Base-by-base conservation (phyloP, 2,888 invertebrate species). In the Scotopteryx bipunctaria region DNA sequence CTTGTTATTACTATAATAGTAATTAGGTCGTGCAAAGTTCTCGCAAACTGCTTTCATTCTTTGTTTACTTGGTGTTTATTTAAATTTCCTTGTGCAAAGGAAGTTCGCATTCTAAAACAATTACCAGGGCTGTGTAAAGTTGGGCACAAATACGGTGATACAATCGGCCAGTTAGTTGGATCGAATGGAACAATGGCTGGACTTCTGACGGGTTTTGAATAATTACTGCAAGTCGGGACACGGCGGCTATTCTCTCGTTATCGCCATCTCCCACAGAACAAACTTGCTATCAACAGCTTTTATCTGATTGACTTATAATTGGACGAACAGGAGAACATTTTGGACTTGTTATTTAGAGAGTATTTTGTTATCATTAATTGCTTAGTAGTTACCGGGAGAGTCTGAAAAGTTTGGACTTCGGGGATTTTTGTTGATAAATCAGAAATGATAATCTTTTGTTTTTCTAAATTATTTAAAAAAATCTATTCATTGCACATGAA, bases 181-280 rank as follows among this genome's bases (percentile, higher is more conserved):
- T 67, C 56, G 43, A 57, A 53, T 48, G 54, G 54, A 73, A 76
- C 74, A 77, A 77, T 69, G 57, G 67, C 29, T 61, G 59, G 63
- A 66, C 60, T 69, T 59, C 44, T 55, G 61, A 53, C 57, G 59
- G 57, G 55, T 50, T 65, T 65, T 71, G 66, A 78, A 78, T 77
- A 73, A 76, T 78, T 73, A 71, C 61, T 69, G 64, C 63, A 62
- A 59, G 59, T 45, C 38, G 47, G 50, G 54, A 58, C 49, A 57
- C 59, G 58, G 40, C 52, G 55, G 57, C 54, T 53, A 52, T 67
- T 67, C 61, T 62, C 55, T 55, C 15, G 57, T 63, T 67, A 66
- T 67, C 66, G 62, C 57, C 48, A 64, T 52, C 59, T 66, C 59
- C 19, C 25, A 52, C 47, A 45, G 49, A 55, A 57, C 57, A 40